Evolutionary conservation across 2,888 invertebrate species (phyloP), one percentile per base, ranked within the genome.

Genomic region (Thera britannica): DNA sequence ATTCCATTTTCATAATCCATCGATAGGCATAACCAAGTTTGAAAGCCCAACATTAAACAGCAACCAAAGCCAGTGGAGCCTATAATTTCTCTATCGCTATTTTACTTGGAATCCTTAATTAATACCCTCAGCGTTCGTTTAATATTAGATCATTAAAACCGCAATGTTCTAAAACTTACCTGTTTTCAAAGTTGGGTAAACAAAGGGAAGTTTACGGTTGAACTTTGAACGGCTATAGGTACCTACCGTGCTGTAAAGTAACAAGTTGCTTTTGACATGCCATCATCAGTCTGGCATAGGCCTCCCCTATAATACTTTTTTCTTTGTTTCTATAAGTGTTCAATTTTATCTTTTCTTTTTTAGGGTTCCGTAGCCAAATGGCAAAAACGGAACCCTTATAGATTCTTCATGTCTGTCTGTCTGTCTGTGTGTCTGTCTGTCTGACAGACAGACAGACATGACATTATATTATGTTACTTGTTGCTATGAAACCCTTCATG

Each of bases 111-210:
- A 90, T 91, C 89, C 86, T 87, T 93, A 93, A 93, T 93, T 91
- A 93, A 90, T 91, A 90, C 90, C 90, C 84, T 79, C 85, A 84
- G 83, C 88, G 90, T 91, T 88, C 90, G 88, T 92, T 89, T 91
- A 92, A 93, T 93, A 93, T 92, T 93, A 91, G 90, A 93, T 93
- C 92, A 93, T 92, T 93, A 92, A 92, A 93, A 89, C 93, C 93
- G 85, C 92, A 89, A 90, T 90, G 93, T 93, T 91, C 86, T 82
- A 88, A 89, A 92, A 92, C 92, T 93, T 93, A 89, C 90, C 90
- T 92, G 90, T 88, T 90, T 88, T 87, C 82, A 78, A 89, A 90
- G 90, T 93, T 90, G 83, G 85, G 90, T 90, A 92, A 91, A 93
- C 93, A 92, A 90, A 86, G 87, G 81, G 85, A 92, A 92, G 87